Base-by-base conservation (phyloP, 2,797 vertebrate species). In the Manis javanica region DNA sequence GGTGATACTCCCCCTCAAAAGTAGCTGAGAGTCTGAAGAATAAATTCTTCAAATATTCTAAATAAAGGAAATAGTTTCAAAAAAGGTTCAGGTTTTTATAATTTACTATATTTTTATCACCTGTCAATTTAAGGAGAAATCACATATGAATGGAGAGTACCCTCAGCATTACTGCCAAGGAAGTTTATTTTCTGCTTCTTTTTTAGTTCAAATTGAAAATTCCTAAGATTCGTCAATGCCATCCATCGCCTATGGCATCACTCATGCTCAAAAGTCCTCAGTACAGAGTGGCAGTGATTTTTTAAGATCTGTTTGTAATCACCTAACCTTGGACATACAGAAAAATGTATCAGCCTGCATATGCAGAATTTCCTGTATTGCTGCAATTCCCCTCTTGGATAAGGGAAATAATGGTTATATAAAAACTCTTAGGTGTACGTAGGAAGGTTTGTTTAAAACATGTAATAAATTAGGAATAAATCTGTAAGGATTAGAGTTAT, bases 1-100 rank as follows among this genome's bases (percentile, higher is more conserved):
- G 26, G n/a, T 68, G 15, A 31, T 53, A 91, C 2, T 69, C 2
- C 19, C 19, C 42, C 53, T 75, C 26, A 61, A 92, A 90, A 68
- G 77, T 90, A 37, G 21, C 14, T 87, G 51, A 87, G 21, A 61
- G 31, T 71, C 23, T 92, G 7, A 89, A 53, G 59, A 88, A 83
- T 31, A 88, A 91, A 92, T 51, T 85, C 34, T 92, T 87, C 21
- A 71, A 57, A 77, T 63, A 84, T 64, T 94, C 88, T 71, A 64
- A 77, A 79, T 49, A 57, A 86, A 90, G 31, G 59, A 82, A 93
- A 53, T 34, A 15, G 26, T 61, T 89, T 79, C 57, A 92, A 88
- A 61, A 68, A 79, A 39, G 1, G 15, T 74, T 96, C 96, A 39
- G 1, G 15, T 74, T 96, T 97, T 78, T n/a, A 72, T 63, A 83